Conservation (phyloP, 2,113 vertebrate genomes). For the Nibea coibor region DNA sequence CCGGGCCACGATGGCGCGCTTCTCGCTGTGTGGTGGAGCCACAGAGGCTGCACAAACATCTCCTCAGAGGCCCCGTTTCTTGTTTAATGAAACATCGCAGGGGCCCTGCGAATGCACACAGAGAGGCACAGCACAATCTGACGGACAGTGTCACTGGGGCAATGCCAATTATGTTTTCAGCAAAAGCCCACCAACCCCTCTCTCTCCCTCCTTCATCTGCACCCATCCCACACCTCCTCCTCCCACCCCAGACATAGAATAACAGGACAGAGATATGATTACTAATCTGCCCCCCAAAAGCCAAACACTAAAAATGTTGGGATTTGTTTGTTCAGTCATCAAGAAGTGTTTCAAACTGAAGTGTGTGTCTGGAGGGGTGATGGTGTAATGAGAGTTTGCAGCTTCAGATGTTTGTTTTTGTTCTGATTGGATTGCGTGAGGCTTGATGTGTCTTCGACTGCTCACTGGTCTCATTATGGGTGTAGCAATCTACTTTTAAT, state of each 20-base stretch:
- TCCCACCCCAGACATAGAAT: slow-evolving; percentile 74
- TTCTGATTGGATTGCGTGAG: slow-evolving; percentile 75
- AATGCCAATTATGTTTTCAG: slow-evolving; percentile 83
- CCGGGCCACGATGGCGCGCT: slow-evolving; percentile 41
- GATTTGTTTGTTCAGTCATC: slow-evolving; percentile 81
- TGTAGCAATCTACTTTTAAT: slow-evolving; percentile 73
- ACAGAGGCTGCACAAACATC: slow-evolving; percentile 82
- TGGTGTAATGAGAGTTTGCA: slow-evolving; percentile 69
- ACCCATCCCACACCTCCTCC: slow-evolving; percentile 28
- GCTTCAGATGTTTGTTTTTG: slow-evolving; percentile 79
- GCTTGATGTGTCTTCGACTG: slow-evolving; percentile 63
- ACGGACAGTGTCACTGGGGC: slow-evolving; percentile 76
- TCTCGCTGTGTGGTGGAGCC: slow-evolving; percentile 79
- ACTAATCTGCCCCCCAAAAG: slow-evolving; percentile 74
- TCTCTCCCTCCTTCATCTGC: slow-evolving; percentile 52
- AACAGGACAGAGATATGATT: slow-evolving; percentile 79
- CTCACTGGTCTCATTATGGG: slow-evolving; percentile 57
- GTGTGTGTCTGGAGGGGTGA: slow-evolving; percentile 57
- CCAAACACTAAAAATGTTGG: slow-evolving; percentile 72
- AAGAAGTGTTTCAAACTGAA: slow-evolving; percentile 77
- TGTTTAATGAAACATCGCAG: slow-evolving; percentile 81
- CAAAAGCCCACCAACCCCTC: slow-evolving; percentile 57
- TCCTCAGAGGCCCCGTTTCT: slow-evolving; percentile 75
- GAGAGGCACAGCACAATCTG: slow-evolving; percentile 72
- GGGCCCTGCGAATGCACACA: slow-evolving; percentile 71